A percentile compares a stretch with the other conserved stretches of the same genome.
Conservation (phyloP, 2,888 invertebrate genomes). For the Alitta virens region DNA sequence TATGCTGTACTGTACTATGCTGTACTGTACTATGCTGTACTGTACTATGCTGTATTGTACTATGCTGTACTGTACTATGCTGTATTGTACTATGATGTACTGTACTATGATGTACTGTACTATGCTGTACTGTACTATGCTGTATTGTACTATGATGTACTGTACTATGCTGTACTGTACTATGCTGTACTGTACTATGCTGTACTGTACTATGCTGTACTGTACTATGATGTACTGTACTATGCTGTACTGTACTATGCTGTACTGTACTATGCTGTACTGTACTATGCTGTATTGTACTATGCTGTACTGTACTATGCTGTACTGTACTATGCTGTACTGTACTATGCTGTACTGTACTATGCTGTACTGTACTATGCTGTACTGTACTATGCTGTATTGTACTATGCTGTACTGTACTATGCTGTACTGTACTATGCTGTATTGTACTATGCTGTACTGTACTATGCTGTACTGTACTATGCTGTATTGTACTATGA, state of each 20-base stretch:
- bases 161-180: too few relatives aligned
- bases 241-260: constrained; percentile 22
- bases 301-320: constrained; percentile 25
- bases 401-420: constrained; percentile 18
- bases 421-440: constrained; percentile 21
- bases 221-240: too few relatives aligned
- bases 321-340: constrained; percentile 23
- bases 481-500: too few relatives aligned
- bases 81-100: too few relatives aligned
- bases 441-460: constrained; percentile 17
- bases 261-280: constrained; percentile 21
- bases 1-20: constrained; percentile 8
- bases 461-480: constrained; percentile 19
- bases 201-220: constrained; percentile 26
- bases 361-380: constrained; percentile 9
- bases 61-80: constrained; percentile 23
- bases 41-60: constrained; percentile 18
- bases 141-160: too few relatives aligned
- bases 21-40: constrained; percentile 19
- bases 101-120: too few relatives aligned
- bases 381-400: constrained; percentile 17
- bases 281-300: constrained; percentile 24
- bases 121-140: too few relatives aligned
- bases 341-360: constrained; percentile 22
- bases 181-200: too few relatives aligned